Evolutionary conservation across 2,113 vertebrate genomes (phyloP).

Genomic region (Myotis lucifugus): DNA sequence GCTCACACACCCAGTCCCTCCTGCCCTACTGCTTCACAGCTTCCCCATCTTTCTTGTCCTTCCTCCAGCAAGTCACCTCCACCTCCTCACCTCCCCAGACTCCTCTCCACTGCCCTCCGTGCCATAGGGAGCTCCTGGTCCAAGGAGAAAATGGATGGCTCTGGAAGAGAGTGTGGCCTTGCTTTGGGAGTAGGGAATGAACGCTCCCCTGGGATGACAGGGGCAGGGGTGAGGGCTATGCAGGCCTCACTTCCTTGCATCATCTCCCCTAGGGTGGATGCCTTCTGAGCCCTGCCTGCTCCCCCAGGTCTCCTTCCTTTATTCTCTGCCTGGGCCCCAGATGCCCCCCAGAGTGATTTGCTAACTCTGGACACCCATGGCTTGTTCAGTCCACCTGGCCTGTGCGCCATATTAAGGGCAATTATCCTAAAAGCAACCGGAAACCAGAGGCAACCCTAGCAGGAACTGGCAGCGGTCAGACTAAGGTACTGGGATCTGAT

Average conservation of each 20-base stretch:
- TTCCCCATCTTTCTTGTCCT: not conserved
- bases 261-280: not conserved
- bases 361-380: not conserved
- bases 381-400: not conserved
- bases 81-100: not conserved
- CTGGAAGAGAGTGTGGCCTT: not conserved
- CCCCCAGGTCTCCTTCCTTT: not conserved
- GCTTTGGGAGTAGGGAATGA: not conserved
- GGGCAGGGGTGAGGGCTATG: not conserved
- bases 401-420: not conserved
- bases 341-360: not conserved
- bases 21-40: constrained; percentile 11
- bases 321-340: not conserved
- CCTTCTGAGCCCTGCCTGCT: not conserved
- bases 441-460: not conserved
- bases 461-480: not conserved
- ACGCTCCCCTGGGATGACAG: no score
- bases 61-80: not conserved
- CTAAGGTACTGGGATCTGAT: not conserved
- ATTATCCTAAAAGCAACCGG: not conserved
- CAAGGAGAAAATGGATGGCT: not conserved
- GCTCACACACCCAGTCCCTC: not conserved
- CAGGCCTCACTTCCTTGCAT: not conserved
- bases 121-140: not conserved
- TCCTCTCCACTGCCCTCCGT: no score